Conservation (phyloP, 1,140 invertebrate genomes). For the Micrasema longulum region DNA sequence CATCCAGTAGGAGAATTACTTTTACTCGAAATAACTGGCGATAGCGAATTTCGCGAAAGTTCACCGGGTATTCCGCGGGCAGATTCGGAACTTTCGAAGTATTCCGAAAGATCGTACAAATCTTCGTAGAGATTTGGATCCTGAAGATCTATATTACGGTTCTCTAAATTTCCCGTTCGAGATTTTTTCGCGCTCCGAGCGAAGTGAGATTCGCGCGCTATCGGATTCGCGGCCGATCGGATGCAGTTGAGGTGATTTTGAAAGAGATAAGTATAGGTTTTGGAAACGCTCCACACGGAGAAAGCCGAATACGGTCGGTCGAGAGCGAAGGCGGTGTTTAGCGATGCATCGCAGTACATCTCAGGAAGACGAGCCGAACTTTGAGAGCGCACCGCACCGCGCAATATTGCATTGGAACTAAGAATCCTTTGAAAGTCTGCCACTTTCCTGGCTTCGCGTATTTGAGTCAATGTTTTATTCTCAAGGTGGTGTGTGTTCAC, state of each 20-base stretch:
- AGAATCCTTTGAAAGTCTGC: constrained; percentile 70
- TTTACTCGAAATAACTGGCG: neutral
- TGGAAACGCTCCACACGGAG: constrained; percentile 62
- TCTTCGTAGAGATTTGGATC: constrained; percentile 61
- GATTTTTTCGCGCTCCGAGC: neutral
- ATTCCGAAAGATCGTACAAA: constrained; percentile 62
- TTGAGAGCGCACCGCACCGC: constrained; percentile 58
- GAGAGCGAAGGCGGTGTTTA: constrained; percentile 6
- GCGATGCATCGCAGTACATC: constrained; percentile 45
- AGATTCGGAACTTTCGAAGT: constrained; percentile 57
- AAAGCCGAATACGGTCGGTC: constrained; percentile 61
- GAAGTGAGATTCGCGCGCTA: constrained; percentile 1
- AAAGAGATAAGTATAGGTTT: constrained; percentile 64
- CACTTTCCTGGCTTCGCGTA: constrained; percentile 68
- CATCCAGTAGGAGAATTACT: constrained; percentile 1
- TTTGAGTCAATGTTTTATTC: constrained; percentile 66
- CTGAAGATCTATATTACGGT: no score
- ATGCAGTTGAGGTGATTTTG: constrained; percentile 64
- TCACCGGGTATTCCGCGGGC: neutral
- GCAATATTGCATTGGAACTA: constrained; percentile 67
- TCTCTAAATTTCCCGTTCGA: neutral
- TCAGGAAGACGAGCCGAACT: constrained; percentile 39
- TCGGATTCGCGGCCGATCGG: constrained; percentile 19
- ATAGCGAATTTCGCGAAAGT: neutral
- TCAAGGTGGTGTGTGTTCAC: constrained; percentile 62